Base-by-base conservation (phyloP, 2,797 vertebrate genomes). In the Anableps anableps region DNA sequence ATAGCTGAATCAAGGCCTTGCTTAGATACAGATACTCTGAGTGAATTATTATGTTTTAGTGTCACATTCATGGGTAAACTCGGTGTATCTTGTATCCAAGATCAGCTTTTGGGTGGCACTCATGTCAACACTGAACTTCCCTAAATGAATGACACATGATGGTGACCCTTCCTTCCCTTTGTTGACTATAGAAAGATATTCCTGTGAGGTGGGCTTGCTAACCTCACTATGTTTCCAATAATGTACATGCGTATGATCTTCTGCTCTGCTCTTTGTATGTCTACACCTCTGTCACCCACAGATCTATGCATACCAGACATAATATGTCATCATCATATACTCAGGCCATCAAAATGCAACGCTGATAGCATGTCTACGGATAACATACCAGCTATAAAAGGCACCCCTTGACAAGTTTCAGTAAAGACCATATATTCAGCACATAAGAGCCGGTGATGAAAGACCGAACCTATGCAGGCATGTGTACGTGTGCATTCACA, bases 341-440 rank as follows among this genome's bases (percentile, higher is more conserved):
- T 31, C 48, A 10, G 68, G 64, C 50, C 80, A 60, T 34, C 50
- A 75, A 79, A 84, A 72, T 62, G 75, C 85, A 87, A 66, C 58
- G 77, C 86, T 85, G 77, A 84, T 83, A 85, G 50, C 74, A 84
- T 71, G 76, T 83, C 80, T 79, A 60, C 34, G 77, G 87, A 91
- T 86, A 87, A 84, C 86, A 83, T 85, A 26, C 64, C 80, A 53
- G 64, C 86, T 85, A 92, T 92, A 90, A 94, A 93, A 91, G 90
- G 79, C 81, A 72, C 45, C 86, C 77, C 90, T 93, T 88, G 84
- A 89, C 88, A 79, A 81, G 66, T 83, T 84, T 86, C 87, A 84
- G 72, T 88, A 80, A 85, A 82, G 76, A 83, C 81, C 76, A 75
- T 71, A 51, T 73, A 78, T 79, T 79, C 55, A 60, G 81, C 83